Evolutionary conservation across 2,113 vertebrate species (phyloP).

Genomic region (Ardeotis arabs): DNA sequence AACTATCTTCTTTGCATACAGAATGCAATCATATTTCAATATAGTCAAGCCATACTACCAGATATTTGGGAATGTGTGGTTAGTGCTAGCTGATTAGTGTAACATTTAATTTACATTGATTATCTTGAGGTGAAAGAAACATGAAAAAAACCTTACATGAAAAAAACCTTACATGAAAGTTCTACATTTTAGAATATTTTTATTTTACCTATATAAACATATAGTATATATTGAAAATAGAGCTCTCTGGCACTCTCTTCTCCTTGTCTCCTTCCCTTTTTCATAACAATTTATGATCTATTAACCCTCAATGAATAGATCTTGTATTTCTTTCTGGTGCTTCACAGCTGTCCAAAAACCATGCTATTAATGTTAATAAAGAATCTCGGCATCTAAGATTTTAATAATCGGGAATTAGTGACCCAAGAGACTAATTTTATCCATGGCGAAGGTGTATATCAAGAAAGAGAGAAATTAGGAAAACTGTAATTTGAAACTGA

Average conservation of each 20-base stretch:
- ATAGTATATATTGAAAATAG: neutral
- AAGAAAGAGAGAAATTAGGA: neutral
- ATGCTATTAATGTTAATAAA: constrained; percentile 18
- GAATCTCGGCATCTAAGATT: neutral
- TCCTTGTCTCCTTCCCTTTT: neutral
- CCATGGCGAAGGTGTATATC: neutral
- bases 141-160: neutral
- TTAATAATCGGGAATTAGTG: neutral
- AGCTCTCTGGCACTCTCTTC: neutral
- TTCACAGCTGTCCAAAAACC: neutral
- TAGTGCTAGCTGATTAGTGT: neutral
- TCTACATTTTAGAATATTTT: neutral
- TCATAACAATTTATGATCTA: neutral
- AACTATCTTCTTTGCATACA: neutral
- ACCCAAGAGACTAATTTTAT: neutral
- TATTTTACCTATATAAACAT: neutral
- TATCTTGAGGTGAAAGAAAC: neutral
- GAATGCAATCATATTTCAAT: neutral
- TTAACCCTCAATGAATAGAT: neutral
- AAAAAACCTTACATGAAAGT: neutral
- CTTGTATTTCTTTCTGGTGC: neutral
- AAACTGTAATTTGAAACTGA: neutral
- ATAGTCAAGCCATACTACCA: neutral
- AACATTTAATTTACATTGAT: neutral
- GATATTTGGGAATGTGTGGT: neutral